Evolutionary conservation across 2,888 invertebrate genomes (phyloP).

Genomic region (Leucania comma): DNA sequence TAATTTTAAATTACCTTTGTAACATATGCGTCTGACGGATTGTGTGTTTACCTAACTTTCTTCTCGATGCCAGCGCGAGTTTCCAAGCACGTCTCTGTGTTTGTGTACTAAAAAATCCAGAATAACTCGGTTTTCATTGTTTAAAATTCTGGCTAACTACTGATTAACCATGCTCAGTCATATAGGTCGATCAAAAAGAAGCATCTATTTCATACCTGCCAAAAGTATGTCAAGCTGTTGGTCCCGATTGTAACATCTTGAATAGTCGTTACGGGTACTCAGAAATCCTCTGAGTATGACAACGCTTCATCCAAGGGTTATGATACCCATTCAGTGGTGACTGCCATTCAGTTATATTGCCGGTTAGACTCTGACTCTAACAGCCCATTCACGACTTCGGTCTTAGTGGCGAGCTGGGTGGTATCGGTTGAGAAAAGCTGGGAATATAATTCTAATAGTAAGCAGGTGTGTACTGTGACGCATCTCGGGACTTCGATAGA

Average conservation of each 20-base stretch:
- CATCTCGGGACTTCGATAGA: not conserved
- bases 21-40: constrained; percentile 9
- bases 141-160: not conserved
- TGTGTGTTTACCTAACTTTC: constrained; percentile 20
- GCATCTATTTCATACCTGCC: too few relatives aligned
- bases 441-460: not conserved
- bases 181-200: not conserved
- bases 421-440: not conserved
- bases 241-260: not conserved
- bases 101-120: not conserved
- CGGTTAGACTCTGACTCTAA: not conserved
- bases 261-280: not conserved
- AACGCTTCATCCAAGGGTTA: too few relatives aligned
- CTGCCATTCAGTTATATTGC: not conserved
- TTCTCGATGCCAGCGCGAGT: not conserved
- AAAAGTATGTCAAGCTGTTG: not conserved
- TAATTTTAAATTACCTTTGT: constrained; percentile 3
- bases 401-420: too few relatives aligned
- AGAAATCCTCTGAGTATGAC: not conserved
- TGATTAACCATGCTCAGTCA: too few relatives aligned
- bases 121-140: not conserved
- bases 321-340: too few relatives aligned
- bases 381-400: too few relatives aligned
- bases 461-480: not conserved
- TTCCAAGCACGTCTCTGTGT: constrained; percentile 15